Evolutionary conservation across 2,888 invertebrate species (phyloP), one percentile per base, ranked within the genome.

Genomic region (Euplagia quadripunctaria): DNA sequence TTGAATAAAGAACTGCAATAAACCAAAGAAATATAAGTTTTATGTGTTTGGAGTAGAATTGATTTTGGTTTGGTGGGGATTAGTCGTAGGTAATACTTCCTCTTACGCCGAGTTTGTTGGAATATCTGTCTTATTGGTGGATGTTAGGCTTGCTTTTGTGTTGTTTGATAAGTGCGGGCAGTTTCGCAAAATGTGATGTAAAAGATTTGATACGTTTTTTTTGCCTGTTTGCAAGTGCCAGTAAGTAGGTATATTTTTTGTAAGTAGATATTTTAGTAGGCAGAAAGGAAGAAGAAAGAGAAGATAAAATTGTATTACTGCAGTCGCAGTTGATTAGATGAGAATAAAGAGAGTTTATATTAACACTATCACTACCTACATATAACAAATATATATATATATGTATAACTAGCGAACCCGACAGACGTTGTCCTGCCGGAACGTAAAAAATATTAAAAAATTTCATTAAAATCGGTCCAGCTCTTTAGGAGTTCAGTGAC

Each of bases 1-100:
- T 89, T 86, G 85, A 89, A 87, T 88, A 86, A 86, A 86, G 78
- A 76, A 66, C 55, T 42, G 11, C 31, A n/a, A 0, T 1, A 11
- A 4, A 7, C 4, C 72, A 79, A 51, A 43, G 12, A 4, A 73
- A 76, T 74, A 20, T 41, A n/a, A 66, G 58, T 77, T 52, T 67
- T 73, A 42, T 0, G 0, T 0, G 0, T 2, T 7, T 0, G 0
- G 4, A 0, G 49, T 76, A 82, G 20, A 72, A 75, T 72, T 14
- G 1, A 70, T 63, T 76, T 79, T 74, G 3, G 51, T 63, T 77
- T 66, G 69, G 1, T 6, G 5, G 4, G 0, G 0, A 51, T 68
- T 64, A 68, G 64, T 79, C 77, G 79, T 78, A 74, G 76, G 77
- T 77, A 77, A 81, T 77, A 79, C 74, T 84, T 85, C 80, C 83